phyloP scores from a whole-genome alignment of 2,888 invertebrate species.

The Trichogramma evanescens region DNA sequence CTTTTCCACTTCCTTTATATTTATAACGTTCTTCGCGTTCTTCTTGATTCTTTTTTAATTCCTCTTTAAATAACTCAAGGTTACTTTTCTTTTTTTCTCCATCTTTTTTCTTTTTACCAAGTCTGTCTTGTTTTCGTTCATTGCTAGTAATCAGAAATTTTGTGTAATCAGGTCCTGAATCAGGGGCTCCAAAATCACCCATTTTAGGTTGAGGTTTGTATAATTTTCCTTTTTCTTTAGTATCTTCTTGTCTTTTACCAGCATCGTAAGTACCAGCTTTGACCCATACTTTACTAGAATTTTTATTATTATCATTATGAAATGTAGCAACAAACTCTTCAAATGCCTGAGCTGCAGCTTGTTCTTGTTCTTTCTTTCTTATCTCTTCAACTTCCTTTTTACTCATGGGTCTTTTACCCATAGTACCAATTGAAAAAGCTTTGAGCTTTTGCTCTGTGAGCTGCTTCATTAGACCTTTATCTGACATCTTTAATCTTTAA shows the following conservation, averaged over 20 bases:
- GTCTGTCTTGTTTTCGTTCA: slow-evolving; percentile 60
- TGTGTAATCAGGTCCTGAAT: slow-evolving; percentile 61
- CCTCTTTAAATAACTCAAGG: slow-evolving; percentile 96
- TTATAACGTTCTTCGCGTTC: slow-evolving; percentile 93
- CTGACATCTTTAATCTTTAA: slow-evolving; percentile 34
- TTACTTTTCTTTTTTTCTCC: slow-evolving; percentile 92
- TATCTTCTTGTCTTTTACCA: slow-evolving; percentile 84
- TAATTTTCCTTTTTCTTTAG: slow-evolving; percentile 79
- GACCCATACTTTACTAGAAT: slow-evolving; percentile 87
- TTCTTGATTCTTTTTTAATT: slow-evolving; percentile 95
- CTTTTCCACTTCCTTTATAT: slow-evolving; percentile 68
- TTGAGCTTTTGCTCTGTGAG: slow-evolving; percentile 68
- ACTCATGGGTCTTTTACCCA: slow-evolving; percentile 68
- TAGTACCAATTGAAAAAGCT: slow-evolving; percentile 68
- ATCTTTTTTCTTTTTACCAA: slow-evolving; percentile 62
- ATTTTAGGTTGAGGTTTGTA: slow-evolving; percentile 85
- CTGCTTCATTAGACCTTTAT: slow-evolving; percentile 49
- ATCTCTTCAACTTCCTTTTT: slow-evolving; percentile 80
- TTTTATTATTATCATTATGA: slow-evolving; percentile 74
- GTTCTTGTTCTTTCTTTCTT: slow-evolving; percentile 80
- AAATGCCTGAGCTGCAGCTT: slow-evolving; percentile 90
- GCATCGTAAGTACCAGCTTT: slow-evolving; percentile 97
- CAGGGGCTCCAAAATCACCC: slow-evolving; percentile 53
- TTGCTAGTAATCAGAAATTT: slow-evolving; percentile 52
- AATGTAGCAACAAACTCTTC: slow-evolving; percentile 97